Evolutionary conservation across 1,140 invertebrate species (phyloP).

Genomic region (Acyrthosiphon pisum): DNA sequence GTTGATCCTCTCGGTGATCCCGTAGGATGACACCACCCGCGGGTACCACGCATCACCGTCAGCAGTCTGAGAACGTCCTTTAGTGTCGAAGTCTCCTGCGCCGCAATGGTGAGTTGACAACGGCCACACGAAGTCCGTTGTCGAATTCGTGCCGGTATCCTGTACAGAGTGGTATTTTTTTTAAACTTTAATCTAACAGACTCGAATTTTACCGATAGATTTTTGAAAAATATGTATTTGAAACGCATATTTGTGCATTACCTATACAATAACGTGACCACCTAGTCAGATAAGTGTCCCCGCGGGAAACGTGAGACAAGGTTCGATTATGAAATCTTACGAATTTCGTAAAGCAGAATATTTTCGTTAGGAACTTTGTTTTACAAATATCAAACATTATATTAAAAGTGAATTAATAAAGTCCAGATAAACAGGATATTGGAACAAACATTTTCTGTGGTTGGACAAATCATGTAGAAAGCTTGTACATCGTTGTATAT

Average conservation of each 20-base stretch:
- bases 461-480: neutral
- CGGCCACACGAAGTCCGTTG: neutral
- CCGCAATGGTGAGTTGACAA: no score
- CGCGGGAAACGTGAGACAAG: neutral
- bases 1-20: neutral
- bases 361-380: neutral
- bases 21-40: neutral
- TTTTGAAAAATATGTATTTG: neutral
- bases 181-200: neutral
- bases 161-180: neutral
- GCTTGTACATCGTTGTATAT: neutral
- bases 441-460: neutral
- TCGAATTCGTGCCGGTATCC: no score
- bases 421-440: neutral
- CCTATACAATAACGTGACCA: neutral
- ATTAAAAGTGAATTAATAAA: neutral
- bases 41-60: neutral
- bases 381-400: neutral
- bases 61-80: neutral
- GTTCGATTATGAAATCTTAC: neutral
- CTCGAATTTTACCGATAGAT: neutral
- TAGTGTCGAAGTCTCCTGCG: neutral
- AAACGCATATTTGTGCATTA: no score
- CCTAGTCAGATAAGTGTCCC: rapidly evolving
- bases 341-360: neutral